Base-by-base conservation (phyloP, 2,888 invertebrate species). In the Drosophila recens region DNA sequence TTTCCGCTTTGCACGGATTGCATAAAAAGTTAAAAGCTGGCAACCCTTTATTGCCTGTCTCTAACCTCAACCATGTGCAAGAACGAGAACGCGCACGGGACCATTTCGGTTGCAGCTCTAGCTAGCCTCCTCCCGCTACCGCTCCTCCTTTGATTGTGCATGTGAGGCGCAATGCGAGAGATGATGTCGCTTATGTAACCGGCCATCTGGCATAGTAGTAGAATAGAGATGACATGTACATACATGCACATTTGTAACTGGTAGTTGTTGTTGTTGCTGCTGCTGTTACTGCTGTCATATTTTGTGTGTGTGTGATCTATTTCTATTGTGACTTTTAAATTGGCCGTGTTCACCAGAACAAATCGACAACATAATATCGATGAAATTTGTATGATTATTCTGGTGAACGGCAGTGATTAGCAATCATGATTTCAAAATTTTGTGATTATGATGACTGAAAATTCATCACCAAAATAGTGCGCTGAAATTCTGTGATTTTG, bases 51-150 rank as follows among this genome's bases (percentile, higher is more conserved):
- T 33, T 46, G 46, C 57, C 58, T 63, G 62, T 64, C 68, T 78
- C 81, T 84, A 84, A 84, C 84, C 84, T 84, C 84, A 84, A 84
- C 84, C 54, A 57, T 56, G 11, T 43, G 17, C 42, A 23, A 53
- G 36, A 54, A 59, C 48, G 48, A 58, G 45, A 45, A 40, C 45
- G 45, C 34, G 20, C 17, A 64, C 51, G 69, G 62, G 38, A 69
- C 42, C 52, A 56, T 56, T 53, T 53, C 15, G 45, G 51, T 49
- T 67, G 71, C 62, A 65, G 62, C 68, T 52, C 56, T 40, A 38
- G 30, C 27, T 34, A 51, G 13, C 20, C 27, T 13, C 48, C 27
- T 57, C 27, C 38, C 40, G 52, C 43, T 4, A 5, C 15, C 62
- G n/a, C 33, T 51, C 33, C 51, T 36, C 20, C 48, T 40, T 58